phyloP scores from a whole-genome alignment of 2,797 vertebrate species.

The Cynodonichthys magdalenae region DNA sequence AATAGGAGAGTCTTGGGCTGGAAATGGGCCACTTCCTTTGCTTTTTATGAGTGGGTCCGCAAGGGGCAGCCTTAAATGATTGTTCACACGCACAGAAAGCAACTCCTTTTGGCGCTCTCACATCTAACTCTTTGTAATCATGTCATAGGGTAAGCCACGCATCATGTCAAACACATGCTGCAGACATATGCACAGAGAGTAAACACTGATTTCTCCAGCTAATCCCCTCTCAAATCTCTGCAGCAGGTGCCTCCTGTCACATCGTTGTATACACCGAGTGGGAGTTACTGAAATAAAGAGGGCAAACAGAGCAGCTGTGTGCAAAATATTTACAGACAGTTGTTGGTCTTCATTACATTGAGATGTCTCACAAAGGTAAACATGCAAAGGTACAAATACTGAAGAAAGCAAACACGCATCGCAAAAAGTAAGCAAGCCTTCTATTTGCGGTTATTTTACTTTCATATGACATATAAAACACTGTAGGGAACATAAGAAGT shows the following conservation, averaged over 20 bases:
- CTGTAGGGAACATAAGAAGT: constrained; percentile 6
- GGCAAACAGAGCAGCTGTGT: constrained; percentile 17
- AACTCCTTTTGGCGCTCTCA: constrained; percentile 4
- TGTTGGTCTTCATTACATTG: constrained; percentile 12
- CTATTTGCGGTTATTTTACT: neutral
- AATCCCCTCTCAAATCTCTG: constrained; percentile 21
- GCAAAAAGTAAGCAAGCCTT: constrained; percentile 13
- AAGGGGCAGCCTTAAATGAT: constrained; percentile 38
- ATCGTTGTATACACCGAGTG: constrained; percentile 48
- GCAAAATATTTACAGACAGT: constrained; percentile 7
- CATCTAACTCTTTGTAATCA: constrained; percentile 18
- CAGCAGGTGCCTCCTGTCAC: constrained; percentile 22
- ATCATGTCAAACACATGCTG: constrained; percentile 2
- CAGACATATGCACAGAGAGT: neutral
- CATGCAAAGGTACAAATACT: constrained; percentile 2
- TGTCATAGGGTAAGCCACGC: neutral
- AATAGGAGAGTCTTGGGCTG: constrained; percentile 34
- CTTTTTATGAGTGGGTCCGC: constrained; percentile 32
- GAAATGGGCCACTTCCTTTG: constrained; percentile 60
- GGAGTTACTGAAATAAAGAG: constrained; percentile 51
- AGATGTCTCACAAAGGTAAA: constrained; percentile 4
- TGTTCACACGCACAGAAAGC: constrained; percentile 19
- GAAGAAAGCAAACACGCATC: neutral
- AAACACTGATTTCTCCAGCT: constrained; percentile 22
- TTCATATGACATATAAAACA: constrained; percentile 4